Base-by-base conservation (phyloP, 2,797 vertebrate species). In the Cirrhinus mrigala region DNA sequence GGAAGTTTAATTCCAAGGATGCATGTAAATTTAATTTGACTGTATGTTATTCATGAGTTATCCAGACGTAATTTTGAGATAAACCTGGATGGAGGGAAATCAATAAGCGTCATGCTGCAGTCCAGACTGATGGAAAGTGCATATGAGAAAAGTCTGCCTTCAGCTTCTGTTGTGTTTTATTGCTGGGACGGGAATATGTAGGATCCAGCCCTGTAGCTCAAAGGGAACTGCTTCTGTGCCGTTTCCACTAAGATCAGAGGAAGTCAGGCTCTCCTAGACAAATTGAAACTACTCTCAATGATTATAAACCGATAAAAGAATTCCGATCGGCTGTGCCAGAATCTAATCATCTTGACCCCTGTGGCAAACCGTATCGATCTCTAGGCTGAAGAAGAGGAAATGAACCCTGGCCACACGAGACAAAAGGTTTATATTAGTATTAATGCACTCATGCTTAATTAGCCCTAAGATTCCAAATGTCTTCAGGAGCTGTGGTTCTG, bases 301-400 rank as follows among this genome's bases (percentile, higher is more conserved):
- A 87, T 91, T 76, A 79, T 79, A 75, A 75, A 81, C 87, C 90
- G 89, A 93, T 93, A 90, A 91, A 91, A 82, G 9, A 86, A 89
- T 87, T 85, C 82, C 91, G 88, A 94, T 94, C 88, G 90, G 90
- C 91, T 85, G 85, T 88, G 85, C 89, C 83, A 91, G 79, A 92
- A 91, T 93, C 76, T 88, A 93, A 93, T 93, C 91, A 92, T 83
- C 89, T 70, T 91, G 89, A 92, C 89, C 89, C 91, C 90, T 71
- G 83, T 87, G 85, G 92, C 84, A 89, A 91, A 92, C 88, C 85
- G 68, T 79, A 93, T 92, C 87, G 91, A 94, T 93, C 77, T 86
- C 83, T 29, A 22, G 56, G 52, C 77, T 79, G 69, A 40, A 86
- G 87, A 82, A 91, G 83, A 84, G 87, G 86, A 90, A 91, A 92